Evolutionary conservation across 2,113 vertebrate genomes (phyloP).

Genomic region (Lophotis ruficrista): DNA sequence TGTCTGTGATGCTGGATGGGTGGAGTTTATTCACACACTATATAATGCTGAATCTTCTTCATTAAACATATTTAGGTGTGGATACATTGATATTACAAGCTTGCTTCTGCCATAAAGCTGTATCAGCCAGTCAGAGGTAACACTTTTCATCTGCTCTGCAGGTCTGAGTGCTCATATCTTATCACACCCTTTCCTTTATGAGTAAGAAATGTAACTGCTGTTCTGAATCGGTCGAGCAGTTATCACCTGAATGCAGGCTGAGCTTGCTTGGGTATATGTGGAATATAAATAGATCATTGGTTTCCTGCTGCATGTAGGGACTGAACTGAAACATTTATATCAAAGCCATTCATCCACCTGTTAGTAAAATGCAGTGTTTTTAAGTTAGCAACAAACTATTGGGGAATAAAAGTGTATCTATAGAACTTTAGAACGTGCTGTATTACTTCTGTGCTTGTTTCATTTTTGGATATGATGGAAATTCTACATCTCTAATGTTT

Average conservation of each 20-base stretch:
- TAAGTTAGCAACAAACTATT: not conserved
- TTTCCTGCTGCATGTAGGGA: not conserved
- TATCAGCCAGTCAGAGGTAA: not conserved
- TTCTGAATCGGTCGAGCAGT: not conserved
- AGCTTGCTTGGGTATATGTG: not conserved
- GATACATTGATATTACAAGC: accelerated
- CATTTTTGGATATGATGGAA: not conserved
- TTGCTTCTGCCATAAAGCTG: not conserved
- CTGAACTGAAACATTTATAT: not conserved
- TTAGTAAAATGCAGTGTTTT: not conserved
- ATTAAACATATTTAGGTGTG: not conserved
- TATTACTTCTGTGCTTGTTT: not conserved
- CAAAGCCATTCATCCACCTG: not conserved
- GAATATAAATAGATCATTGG: not conserved
- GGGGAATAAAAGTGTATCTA: not conserved
- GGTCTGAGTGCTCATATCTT: not conserved
- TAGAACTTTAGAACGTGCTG: not conserved
- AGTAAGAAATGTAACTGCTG: not conserved
- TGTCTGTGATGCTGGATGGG: not conserved
- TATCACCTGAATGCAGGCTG: not conserved
- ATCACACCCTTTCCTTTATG: not conserved
- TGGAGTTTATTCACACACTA: not conserved
- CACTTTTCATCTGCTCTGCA: not conserved
- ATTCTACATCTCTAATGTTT: not conserved
- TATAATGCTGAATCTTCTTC: not conserved